phyloP scores from a whole-genome alignment of 2,797 vertebrate genomes.

The Anomalospiza imberbis region DNA sequence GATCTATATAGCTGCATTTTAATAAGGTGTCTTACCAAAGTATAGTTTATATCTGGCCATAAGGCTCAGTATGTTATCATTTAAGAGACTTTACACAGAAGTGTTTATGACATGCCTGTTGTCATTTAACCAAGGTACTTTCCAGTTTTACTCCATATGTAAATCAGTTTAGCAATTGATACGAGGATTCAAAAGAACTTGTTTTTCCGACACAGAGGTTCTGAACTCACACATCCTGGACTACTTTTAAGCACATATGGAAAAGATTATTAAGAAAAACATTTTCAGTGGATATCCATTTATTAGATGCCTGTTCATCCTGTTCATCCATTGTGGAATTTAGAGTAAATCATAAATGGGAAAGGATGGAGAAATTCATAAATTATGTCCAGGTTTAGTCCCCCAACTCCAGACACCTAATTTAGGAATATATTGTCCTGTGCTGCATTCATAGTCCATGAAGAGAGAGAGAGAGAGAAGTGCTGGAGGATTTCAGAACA shows the following conservation, averaged over 20 bases:
- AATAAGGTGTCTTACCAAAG: not conserved
- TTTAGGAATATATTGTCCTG: not conserved
- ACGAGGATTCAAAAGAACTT: not conserved
- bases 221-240: not conserved
- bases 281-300: not conserved
- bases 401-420: not conserved
- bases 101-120: not conserved
- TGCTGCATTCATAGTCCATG: not conserved
- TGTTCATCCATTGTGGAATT: not conserved
- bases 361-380: not conserved
- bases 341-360: not conserved
- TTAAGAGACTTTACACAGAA: not conserved
- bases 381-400: not conserved
- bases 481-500: not conserved
- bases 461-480: not conserved
- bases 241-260: not conserved
- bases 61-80: not conserved
- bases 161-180: not conserved
- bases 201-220: not conserved
- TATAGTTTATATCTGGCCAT: not conserved
- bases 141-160: not conserved
- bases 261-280: conserved; percentile 21
- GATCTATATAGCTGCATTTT: not conserved
- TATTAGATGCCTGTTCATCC: not conserved
- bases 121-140: not conserved